phyloP scores from a whole-genome alignment of 2,888 invertebrate species.

The Troilus luridus region DNA sequence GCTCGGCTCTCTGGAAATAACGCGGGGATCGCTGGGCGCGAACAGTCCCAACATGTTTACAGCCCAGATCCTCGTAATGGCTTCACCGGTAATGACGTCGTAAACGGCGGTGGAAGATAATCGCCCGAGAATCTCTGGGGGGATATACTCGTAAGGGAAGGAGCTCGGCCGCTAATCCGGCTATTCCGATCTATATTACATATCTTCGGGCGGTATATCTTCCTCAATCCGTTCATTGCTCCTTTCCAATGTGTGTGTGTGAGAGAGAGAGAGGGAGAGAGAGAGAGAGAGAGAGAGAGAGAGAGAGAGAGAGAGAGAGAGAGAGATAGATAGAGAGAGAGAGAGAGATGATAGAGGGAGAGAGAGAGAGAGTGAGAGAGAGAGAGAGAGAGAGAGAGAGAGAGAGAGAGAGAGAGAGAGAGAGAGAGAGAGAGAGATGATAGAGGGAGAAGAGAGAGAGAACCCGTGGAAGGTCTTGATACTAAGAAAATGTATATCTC shows the following conservation, averaged over 20 bases:
- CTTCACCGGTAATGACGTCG: conserved; percentile 11
- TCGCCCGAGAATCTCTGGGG: background rate
- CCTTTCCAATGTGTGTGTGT: background rate
- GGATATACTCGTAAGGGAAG: background rate
- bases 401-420: no score
- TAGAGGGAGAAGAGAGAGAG: no score
- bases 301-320: no score
- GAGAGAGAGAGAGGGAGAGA: no score
- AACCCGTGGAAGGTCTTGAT: no score
- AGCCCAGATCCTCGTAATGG: background rate
- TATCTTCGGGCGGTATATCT: background rate
- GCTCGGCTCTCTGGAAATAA: background rate
- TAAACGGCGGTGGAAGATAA: conserved; percentile 12
- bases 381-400: no score
- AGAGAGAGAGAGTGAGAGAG: no score
- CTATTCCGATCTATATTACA: background rate
- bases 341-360: no score
- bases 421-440: no score
- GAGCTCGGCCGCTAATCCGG: background rate
- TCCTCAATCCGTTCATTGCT: background rate
- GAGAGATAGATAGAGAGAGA: no score
- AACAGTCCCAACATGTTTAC: conserved; percentile 41
- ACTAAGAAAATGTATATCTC: no score
- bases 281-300: no score
- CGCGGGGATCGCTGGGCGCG: conserved; percentile 6